These are phyloP conservation scores for Rhopalosiphum maidis DNA, from an alignment of 1,140 invertebrate species.

Conservation along the genomic window DNA sequence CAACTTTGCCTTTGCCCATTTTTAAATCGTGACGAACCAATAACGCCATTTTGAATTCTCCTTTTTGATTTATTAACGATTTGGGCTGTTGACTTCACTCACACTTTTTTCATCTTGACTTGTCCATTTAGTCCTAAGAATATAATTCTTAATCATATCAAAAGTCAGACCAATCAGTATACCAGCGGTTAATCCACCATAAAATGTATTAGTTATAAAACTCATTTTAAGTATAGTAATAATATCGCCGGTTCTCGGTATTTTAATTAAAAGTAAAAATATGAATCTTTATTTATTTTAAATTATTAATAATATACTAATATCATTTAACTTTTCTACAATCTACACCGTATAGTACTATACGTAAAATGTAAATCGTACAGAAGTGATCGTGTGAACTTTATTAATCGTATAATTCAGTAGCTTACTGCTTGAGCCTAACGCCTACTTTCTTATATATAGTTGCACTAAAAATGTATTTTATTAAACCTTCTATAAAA, in stretches of 20 bases:
- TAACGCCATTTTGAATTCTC: constrained; percentile 74
- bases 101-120: not conserved
- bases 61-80: not conserved
- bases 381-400: not conserved
- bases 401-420: not conserved
- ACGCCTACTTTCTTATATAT: too few species aligned
- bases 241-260: not conserved
- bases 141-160: not conserved
- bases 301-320: not conserved
- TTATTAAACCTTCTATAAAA: too few species aligned
- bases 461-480: too few species aligned
- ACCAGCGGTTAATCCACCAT: not conserved
- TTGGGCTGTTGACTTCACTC: not conserved
- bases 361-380: not conserved
- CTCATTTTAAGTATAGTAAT: not conserved
- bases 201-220: not conserved
- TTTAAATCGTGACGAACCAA: constrained; percentile 87
- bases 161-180: not conserved
- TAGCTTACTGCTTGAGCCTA: too few species aligned
- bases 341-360: not conserved
- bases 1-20: constrained; percentile 94
- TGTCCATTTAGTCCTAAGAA: not conserved
- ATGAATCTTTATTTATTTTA: not conserved
- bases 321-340: not conserved
- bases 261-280: not conserved